These are phyloP conservation scores for Archocentrus centrarchus DNA, from an alignment of 2,113 vertebrate species.

Conservation along the genomic window DNA sequence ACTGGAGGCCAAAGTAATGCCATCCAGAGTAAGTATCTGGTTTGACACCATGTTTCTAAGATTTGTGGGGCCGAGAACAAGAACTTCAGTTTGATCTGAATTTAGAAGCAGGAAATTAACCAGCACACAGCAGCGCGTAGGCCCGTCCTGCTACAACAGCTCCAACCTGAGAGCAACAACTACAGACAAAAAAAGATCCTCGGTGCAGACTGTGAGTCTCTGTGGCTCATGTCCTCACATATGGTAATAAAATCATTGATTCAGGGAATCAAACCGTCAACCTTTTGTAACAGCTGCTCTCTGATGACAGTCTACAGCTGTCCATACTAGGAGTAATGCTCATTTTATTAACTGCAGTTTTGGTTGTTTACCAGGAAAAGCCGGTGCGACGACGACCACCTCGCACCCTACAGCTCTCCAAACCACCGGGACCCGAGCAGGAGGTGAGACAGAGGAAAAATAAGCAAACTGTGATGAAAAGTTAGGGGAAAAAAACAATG, in stretches of 20 bases:
- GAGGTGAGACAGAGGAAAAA: conserved; percentile 44
- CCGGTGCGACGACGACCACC: conserved; percentile 64
- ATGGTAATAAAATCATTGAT: not conserved
- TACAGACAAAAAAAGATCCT: too few relatives aligned
- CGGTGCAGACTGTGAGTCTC: too few relatives aligned
- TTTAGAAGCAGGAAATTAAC: too few relatives aligned
- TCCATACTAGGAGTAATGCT: not conserved
- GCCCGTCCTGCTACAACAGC: not conserved
- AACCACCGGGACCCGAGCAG: conserved; percentile 3
- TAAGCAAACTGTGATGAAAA: not conserved
- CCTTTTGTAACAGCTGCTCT: too few relatives aligned
- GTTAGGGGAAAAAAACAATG: too few relatives aligned
- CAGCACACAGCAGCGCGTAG: not conserved
- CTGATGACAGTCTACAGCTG: not conserved
- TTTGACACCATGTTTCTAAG: too few relatives aligned
- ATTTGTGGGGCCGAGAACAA: too few relatives aligned
- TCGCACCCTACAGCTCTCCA: conserved; percentile 50
- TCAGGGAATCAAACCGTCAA: too few relatives aligned
- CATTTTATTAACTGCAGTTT: not conserved
- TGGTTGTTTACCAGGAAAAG: conserved; percentile 51
- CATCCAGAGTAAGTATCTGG: too few relatives aligned
- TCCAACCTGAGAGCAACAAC: not conserved
- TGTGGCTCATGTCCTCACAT: not conserved
- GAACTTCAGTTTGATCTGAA: too few relatives aligned
- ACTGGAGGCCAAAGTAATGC: too few relatives aligned